A percentile compares a stretch with the other conserved stretches of the same genome.
phyloP scores from a whole-genome alignment of 2,113 vertebrate species.

The Trichomycterus rosablanca region DNA sequence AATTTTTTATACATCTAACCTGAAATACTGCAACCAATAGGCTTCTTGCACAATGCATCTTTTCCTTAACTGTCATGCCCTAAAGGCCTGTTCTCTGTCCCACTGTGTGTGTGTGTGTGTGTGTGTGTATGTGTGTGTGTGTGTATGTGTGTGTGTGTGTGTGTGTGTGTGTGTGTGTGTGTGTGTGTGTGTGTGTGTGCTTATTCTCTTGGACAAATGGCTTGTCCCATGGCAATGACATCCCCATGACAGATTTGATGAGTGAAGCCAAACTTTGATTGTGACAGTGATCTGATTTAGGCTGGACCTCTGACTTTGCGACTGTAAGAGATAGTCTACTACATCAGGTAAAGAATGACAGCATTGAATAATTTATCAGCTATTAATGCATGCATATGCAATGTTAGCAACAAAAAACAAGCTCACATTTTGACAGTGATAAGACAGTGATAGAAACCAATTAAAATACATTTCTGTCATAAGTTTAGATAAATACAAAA shows the following conservation, averaged over 20 bases:
- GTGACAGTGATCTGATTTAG: slow-evolving; percentile 37
- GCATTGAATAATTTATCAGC: slow-evolving; percentile 21
- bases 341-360: slow-evolving; percentile 37
- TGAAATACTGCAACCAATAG: slow-evolving; percentile 36
- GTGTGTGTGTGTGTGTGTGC: slow-evolving; percentile 50
- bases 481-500: too few relatives aligned
- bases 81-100: slow-evolving; percentile 27
- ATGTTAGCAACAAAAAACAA: slow-evolving; percentile 8
- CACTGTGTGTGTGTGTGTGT: slow-evolving; percentile 40
- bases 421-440: slow-evolving; percentile 18
- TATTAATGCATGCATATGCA: slow-evolving; percentile 22
- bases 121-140: not conserved
- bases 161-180: slow-evolving; percentile 3
- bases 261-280: slow-evolving; percentile 30
- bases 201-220: slow-evolving; percentile 36
- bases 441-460: slow-evolving; percentile 12
- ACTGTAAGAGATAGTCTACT: slow-evolving; percentile 20
- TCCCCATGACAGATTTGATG: slow-evolving; percentile 33
- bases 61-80: slow-evolving; percentile 37
- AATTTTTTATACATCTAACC: slow-evolving; percentile 39
- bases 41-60: slow-evolving; percentile 31
- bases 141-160: slow-evolving; percentile 9
- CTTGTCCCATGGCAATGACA: slow-evolving; percentile 32
- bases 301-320: slow-evolving; percentile 18
- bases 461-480: too few relatives aligned